Evolutionary conservation across 2,888 invertebrate species (phyloP), one percentile per base, ranked within the genome.

Genomic region (Drosophila borborema): DNA sequence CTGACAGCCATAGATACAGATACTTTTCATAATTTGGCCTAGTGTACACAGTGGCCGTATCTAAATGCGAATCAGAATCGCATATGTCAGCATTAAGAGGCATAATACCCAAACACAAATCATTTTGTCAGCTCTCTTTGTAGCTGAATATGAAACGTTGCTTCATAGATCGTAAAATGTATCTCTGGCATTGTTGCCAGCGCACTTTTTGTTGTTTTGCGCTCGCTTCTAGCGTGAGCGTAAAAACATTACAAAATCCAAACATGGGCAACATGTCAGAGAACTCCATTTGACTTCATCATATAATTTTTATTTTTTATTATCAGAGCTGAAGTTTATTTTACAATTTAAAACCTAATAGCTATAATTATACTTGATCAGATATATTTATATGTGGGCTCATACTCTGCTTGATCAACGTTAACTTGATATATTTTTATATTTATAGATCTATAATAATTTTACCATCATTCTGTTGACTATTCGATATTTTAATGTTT

Each of bases 41-140:
- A 38, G 51, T 70, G 62, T 34, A 45, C 53, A 55, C 23, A 40
- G 18, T 46, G 45, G 14, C 46, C 2, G 16, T 54, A 59, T 66
- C 23, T 36, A 48, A 60, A 66, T 70, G 51, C 55, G 51, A 71
- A 68, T 88, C 62, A 59, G 56, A 74, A 70, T 46, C 71, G 72
- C 78, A 79, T 88, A 73, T 78, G 89, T 83, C 83, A 79, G 89
- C 78, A 86, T 86, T 80, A 74, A 62, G 45, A 31, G 41, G 18
- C 65, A 77, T 64, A 73, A 65, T 65, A 77, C 41, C 66, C 18
- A 58, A 60, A 60, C 64, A 77, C 72, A 77, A 73, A 74, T 76
- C 70, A 74, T 64, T 74, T 79, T 78, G 66, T 16, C 74, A 66
- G 75, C 66, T 31, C 63, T 49, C 20, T 51, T 34, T 62, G 55